A percentile compares a stretch with the other conserved stretches of the same genome.
Evolutionary conservation across 2,888 invertebrate genomes (phyloP).

Genomic region (Cheilosia soror): DNA sequence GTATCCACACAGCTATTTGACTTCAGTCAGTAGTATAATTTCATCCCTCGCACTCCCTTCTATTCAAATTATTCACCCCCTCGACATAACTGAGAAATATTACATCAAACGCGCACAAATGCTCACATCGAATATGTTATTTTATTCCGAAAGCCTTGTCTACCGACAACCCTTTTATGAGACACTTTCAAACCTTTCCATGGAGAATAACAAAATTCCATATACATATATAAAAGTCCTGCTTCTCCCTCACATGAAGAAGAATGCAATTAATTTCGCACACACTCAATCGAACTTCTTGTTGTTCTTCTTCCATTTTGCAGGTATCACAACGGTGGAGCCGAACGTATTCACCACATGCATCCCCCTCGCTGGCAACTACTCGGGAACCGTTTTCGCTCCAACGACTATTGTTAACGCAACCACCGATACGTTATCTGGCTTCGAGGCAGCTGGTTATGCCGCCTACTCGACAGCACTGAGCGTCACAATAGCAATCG

Average conservation of each 20-base stretch:
- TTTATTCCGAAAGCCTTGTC: no score
- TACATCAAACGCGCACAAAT: not conserved
- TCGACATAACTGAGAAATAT: not conserved
- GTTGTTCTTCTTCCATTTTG: conserved; percentile 45
- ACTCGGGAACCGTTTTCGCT: conserved; percentile 83
- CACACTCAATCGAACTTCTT: conserved; percentile 32
- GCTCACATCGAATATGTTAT: not conserved
- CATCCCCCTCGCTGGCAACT: conserved; percentile 84
- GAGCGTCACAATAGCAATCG: conserved; percentile 97
- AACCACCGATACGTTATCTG: conserved; percentile 91
- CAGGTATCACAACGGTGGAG: conserved; percentile 83
- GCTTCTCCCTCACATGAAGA: not conserved
- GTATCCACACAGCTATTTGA: no score
- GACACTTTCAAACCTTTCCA: no score
- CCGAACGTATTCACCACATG: conserved; percentile 85
- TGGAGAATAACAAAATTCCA: not conserved
- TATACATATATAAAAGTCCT: not conserved
- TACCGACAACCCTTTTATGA: no score
- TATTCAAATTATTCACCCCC: not conserved
- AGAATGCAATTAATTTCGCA: conserved; percentile 44
- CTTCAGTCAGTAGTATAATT: not conserved
- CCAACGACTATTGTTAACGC: conserved; percentile 86
- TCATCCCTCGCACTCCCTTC: not conserved
- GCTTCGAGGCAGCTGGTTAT: conserved; percentile 92
- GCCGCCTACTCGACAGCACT: conserved; percentile 95